Percentiles rank a stretch among this genome's conserved stretches.
Evolutionary conservation across 2,888 invertebrate genomes (phyloP).

Genomic region (Tribolium freemani): DNA sequence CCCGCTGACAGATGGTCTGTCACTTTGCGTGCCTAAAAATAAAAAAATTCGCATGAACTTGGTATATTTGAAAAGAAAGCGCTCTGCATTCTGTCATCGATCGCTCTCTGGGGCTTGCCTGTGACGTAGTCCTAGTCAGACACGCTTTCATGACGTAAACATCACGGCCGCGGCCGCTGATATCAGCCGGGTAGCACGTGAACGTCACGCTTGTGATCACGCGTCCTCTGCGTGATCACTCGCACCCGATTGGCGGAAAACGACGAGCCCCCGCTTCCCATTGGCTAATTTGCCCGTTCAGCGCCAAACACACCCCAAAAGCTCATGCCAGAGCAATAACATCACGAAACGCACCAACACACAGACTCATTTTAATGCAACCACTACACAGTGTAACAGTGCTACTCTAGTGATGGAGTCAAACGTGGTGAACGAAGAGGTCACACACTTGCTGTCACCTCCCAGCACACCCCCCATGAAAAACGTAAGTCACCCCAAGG

Average conservation of each 20-base stretch:
- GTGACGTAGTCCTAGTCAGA: constrained; percentile 64
- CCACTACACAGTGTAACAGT: constrained; percentile 25
- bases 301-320: constrained; percentile 69
- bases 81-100: constrained; percentile 28
- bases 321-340: constrained; percentile 66
- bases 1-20: too few species aligned
- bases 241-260: constrained; percentile 73
- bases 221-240: constrained; percentile 81
- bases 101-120: constrained; percentile 54
- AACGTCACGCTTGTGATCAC: constrained; percentile 84
- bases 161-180: constrained; percentile 75
- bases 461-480: constrained; percentile 81
- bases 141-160: constrained; percentile 72
- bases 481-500: constrained; percentile 62
- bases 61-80: background rate
- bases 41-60: too few species aligned
- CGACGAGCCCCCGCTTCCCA: constrained; percentile 80
- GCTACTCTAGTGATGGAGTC: constrained; percentile 23
- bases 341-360: constrained; percentile 58
- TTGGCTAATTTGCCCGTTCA: constrained; percentile 71
- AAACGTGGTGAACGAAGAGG: constrained; percentile 49
- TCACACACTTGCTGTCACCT: constrained; percentile 72
- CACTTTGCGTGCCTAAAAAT: too few species aligned
- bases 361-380: constrained; percentile 54
- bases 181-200: constrained; percentile 88